These are phyloP conservation scores for Gymnogyps californianus DNA, from an alignment of 2,113 vertebrate genomes.

Conservation along the genomic window DNA sequence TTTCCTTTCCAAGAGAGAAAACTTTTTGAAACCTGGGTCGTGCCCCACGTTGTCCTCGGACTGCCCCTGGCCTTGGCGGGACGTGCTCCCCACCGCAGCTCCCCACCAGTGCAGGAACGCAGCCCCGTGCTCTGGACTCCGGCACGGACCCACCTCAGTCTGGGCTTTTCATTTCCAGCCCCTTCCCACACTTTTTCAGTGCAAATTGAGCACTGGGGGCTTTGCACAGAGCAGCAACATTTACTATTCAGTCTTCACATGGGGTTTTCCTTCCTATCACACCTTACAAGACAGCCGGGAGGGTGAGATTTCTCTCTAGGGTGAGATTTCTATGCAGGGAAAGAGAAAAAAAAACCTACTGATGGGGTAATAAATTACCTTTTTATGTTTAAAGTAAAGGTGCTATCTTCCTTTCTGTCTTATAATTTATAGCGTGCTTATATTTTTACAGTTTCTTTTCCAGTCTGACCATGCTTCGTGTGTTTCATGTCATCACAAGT, in stretches of 20 bases:
- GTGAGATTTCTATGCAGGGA: neutral
- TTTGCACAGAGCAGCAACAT: neutral
- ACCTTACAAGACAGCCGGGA: neutral
- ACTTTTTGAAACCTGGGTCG: neutral
- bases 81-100: neutral
- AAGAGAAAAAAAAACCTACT: neutral
- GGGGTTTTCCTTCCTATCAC: neutral
- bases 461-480: neutral
- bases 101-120: neutral
- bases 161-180: neutral
- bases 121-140: neutral
- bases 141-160: neutral
- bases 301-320: neutral
- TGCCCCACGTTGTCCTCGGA: accelerated
- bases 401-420: neutral
- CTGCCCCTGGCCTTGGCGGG: too few species aligned
- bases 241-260: neutral
- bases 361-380: neutral
- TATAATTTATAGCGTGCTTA: neutral
- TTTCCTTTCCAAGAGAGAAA: neutral
- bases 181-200: neutral
- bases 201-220: neutral
- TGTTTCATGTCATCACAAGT: neutral
- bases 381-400: neutral
- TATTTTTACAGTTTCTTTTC: neutral